These are phyloP conservation scores for Bombyx mandarina DNA, from an alignment of 1,140 invertebrate species.

Conservation along the genomic window DNA sequence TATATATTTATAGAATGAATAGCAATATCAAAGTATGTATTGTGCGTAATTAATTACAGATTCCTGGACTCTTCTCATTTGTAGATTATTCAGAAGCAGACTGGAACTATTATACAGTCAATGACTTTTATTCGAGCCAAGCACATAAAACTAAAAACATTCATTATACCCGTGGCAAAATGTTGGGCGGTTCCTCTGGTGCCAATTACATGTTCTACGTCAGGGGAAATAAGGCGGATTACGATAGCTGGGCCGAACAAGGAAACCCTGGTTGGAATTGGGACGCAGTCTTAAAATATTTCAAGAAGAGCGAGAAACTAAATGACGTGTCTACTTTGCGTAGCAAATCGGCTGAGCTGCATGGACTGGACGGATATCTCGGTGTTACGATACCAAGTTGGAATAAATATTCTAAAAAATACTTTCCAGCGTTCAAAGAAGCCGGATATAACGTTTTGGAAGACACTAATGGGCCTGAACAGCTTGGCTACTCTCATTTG, in stretches of 20 bases:
- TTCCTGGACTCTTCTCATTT: constrained; percentile 11
- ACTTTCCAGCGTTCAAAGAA: constrained; percentile 81
- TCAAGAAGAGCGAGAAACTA: constrained; percentile 87
- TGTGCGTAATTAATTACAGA: constrained; percentile 8
- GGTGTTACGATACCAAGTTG: constrained; percentile 8
- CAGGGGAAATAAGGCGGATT: constrained; percentile 83
- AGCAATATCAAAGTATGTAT: neutral
- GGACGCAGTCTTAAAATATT: constrained; percentile 83
- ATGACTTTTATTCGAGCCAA: constrained; percentile 74
- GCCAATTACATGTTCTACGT: constrained; percentile 96
- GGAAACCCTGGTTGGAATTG: constrained; percentile 91
- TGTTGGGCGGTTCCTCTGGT: constrained; percentile 87
- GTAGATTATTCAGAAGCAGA: constrained; percentile 30
- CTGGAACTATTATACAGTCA: constrained; percentile 81
- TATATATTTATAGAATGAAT: neutral
- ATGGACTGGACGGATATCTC: constrained; percentile 6
- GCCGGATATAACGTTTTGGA: constrained; percentile 77
- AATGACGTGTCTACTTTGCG: constrained; percentile 79
- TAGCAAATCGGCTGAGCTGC: constrained; percentile 31
- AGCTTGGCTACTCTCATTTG: constrained; percentile 7
- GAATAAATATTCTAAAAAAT: constrained; percentile 73
- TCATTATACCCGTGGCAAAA: constrained; percentile 74
- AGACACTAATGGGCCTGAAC: constrained; percentile 7
- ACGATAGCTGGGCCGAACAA: constrained; percentile 85
- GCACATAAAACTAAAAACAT: constrained; percentile 73